phyloP scores from a whole-genome alignment of 2,888 invertebrate species.

The Phortica okadai region DNA sequence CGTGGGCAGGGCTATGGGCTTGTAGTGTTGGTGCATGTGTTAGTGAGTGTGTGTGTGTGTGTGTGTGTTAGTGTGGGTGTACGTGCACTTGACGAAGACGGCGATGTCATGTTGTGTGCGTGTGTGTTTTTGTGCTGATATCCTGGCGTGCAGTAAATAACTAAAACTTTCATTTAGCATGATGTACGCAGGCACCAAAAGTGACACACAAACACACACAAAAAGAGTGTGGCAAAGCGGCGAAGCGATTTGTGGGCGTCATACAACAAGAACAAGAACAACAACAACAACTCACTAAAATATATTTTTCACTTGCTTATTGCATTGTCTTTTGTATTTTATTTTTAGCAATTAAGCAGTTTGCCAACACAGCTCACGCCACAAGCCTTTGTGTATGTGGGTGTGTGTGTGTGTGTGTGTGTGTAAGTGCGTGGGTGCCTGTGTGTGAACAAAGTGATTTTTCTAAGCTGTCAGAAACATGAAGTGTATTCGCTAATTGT shows the following conservation, averaged over 20 bases:
- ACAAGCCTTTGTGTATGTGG: no score
- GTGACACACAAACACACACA: not conserved
- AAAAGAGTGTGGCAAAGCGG: no score
- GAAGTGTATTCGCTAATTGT: conserved; percentile 55
- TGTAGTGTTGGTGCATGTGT: not conserved
- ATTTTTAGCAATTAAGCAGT: conserved; percentile 10
- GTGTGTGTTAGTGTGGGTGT: conserved; percentile 9
- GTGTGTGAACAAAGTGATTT: conserved; percentile 52
- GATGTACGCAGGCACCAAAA: not conserved
- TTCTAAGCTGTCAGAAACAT: conserved; percentile 67
- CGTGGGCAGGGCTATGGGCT: not conserved
- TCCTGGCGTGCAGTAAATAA: not conserved
- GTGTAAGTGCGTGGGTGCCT: not conserved
- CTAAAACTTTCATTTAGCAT: conserved; percentile 1
- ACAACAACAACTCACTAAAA: not conserved
- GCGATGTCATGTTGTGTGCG: not conserved
- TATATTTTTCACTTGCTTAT: conserved; percentile 1
- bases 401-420: not conserved
- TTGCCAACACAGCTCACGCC: no score
- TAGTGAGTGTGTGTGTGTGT: not conserved
- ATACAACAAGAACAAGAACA: no score
- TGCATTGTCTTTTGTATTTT: no score
- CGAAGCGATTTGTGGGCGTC: no score
- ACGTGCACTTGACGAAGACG: not conserved
- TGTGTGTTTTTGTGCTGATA: not conserved